These are phyloP conservation scores for Characodon lateralis DNA, from an alignment of 2,797 vertebrate species.

Conservation along the genomic window DNA sequence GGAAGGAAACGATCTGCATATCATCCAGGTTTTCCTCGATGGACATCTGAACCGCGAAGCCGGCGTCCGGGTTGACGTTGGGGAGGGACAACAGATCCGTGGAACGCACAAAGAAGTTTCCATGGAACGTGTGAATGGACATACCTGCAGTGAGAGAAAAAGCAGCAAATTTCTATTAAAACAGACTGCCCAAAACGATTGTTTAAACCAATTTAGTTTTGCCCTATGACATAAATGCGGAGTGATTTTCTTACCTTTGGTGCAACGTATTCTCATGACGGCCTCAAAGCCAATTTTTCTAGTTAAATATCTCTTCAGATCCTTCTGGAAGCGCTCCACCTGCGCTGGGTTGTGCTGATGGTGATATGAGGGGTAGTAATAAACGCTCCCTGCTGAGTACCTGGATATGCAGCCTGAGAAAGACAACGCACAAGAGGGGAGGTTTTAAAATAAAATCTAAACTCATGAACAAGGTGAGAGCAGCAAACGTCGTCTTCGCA, in stretches of 20 bases:
- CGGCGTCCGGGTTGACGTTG: constrained; percentile 95
- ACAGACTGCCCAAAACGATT: background rate
- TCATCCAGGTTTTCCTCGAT: constrained; percentile 95
- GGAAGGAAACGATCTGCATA: constrained; percentile 93
- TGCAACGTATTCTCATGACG: constrained; percentile 98
- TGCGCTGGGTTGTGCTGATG: constrained; percentile 91
- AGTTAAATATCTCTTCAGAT: constrained; percentile 92
- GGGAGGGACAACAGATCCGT: constrained; percentile 94
- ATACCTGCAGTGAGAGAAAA: constrained; percentile 80
- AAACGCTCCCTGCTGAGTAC: constrained; percentile 94
- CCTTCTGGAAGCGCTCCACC: constrained; percentile 91
- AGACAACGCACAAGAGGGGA: background rate
- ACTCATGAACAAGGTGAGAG: background rate
- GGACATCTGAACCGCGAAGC: constrained; percentile 97
- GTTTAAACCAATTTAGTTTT: background rate
- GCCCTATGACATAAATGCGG: background rate
- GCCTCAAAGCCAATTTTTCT: constrained; percentile 97
- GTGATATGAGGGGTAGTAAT: constrained; percentile 95
- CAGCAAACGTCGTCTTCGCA: background rate
- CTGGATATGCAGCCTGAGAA: constrained; percentile 93
- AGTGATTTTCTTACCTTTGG: constrained; percentile 85
- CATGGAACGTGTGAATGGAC: constrained; percentile 98
- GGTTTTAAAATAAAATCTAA: background rate
- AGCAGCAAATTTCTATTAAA: background rate
- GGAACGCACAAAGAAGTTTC: constrained; percentile 97